Evolutionary conservation across 2,888 invertebrate genomes (phyloP).

Genomic region (Plagodis pulveraria): DNA sequence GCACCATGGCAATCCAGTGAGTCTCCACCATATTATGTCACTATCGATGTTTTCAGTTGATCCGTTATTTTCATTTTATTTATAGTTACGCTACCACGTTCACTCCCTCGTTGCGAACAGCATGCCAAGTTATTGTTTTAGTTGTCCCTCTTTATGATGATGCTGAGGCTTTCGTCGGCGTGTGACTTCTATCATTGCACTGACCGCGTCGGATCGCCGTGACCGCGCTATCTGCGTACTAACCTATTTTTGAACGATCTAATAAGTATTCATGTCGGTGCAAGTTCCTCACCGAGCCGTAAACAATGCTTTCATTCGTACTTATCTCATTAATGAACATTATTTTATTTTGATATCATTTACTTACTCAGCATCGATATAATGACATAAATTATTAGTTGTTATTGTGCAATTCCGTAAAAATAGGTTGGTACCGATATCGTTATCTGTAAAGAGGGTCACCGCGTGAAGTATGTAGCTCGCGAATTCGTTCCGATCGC

Average conservation of each 20-base stretch:
- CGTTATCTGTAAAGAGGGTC: conserved; percentile 67
- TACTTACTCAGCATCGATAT: neutral
- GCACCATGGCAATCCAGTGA: conserved; percentile 76
- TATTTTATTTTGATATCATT: neutral
- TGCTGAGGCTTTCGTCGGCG: conserved; percentile 86
- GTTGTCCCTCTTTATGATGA: conserved; percentile 75
- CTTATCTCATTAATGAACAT: conserved; percentile 8
- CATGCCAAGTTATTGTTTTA: conserved; percentile 83
- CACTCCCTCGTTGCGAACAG: conserved; percentile 84
- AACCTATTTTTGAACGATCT: conserved; percentile 69
- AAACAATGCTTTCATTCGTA: conserved; percentile 14
- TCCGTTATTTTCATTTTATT: conserved; percentile 67
- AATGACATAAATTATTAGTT: neutral
- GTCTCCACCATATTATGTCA: conserved; percentile 65
- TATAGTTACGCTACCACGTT: conserved; percentile 83
- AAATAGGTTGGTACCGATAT: conserved; percentile 74
- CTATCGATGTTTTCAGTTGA: conserved; percentile 75
- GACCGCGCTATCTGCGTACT: conserved; percentile 76
- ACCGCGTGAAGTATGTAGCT: conserved; percentile 69
- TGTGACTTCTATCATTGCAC: conserved; percentile 78
- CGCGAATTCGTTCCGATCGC: conserved; percentile 81
- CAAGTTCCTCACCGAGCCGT: conserved; percentile 20
- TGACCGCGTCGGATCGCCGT: conserved; percentile 80
- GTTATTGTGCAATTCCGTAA: conserved; percentile 28
- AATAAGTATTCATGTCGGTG: conserved; percentile 27